Percentiles rank a stretch among this genome's conserved stretches.
Evolutionary conservation across 2,113 vertebrate genomes (phyloP).

Genomic region (Dromas ardeola): DNA sequence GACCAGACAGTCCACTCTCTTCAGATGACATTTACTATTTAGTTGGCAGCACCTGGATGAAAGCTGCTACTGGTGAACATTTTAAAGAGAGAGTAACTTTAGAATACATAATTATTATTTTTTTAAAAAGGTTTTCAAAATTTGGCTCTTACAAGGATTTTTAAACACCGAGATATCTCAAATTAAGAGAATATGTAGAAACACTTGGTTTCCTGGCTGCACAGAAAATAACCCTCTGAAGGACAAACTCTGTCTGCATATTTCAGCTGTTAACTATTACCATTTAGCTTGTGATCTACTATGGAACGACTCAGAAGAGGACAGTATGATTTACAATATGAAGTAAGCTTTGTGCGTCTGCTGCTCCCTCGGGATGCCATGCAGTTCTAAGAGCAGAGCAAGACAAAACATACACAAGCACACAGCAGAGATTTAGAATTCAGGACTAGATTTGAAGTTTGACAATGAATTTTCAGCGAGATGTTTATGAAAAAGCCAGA

Average conservation of each 20-base stretch:
- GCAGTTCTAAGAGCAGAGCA: not conserved
- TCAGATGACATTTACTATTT: not conserved
- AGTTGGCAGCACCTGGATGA: not conserved
- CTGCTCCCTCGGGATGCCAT: not conserved
- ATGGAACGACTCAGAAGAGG: not conserved
- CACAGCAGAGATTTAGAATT: not conserved
- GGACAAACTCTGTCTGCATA: not conserved
- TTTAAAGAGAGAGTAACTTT: not conserved
- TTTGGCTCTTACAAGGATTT: not conserved
- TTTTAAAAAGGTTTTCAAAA: not conserved
- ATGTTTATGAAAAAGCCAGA: conserved; percentile 6
- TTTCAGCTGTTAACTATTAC: not conserved
- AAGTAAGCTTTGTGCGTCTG: not conserved
- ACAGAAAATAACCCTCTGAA: not conserved
- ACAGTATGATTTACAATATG: not conserved
- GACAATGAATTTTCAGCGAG: not conserved
- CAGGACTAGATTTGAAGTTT: not conserved
- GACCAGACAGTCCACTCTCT: not conserved
- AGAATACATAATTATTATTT: not conserved
- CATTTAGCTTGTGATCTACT: not conserved
- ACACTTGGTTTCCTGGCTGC: not conserved
- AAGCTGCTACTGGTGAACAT: not conserved
- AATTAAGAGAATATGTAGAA: not conserved
- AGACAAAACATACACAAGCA: not conserved
- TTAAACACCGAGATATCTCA: not conserved